Conservation (phyloP, 2,113 vertebrate genomes). For the Neopipo cinnamomea region DNA sequence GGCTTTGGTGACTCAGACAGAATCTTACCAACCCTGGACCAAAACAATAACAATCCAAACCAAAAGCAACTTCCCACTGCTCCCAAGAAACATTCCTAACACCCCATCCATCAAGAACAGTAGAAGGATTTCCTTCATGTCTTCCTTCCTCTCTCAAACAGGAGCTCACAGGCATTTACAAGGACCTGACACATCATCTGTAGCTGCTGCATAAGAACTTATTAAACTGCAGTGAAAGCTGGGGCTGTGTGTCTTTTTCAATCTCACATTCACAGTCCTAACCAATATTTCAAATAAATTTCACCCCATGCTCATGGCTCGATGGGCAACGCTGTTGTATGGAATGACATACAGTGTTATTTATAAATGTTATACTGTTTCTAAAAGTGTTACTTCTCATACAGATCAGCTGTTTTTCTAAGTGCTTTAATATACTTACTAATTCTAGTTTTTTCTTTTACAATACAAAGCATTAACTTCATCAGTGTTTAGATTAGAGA, state of each 20-base stretch:
- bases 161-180: neutral
- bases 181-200: neutral
- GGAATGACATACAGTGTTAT: neutral
- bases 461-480: neutral
- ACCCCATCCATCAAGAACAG: neutral
- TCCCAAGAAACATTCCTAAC: neutral
- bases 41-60: neutral
- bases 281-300: neutral
- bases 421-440: neutral
- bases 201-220: neutral
- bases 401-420: neutral
- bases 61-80: neutral
- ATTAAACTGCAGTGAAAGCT: neutral
- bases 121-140: neutral
- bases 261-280: neutral
- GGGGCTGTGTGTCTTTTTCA: neutral
- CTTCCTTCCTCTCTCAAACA: neutral
- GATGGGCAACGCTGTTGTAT: neutral
- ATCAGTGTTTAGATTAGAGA: neutral
- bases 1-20: neutral
- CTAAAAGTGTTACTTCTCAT: neutral
- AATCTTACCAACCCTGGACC: neutral
- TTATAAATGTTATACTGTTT: neutral
- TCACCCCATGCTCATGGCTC: rapidly evolving
- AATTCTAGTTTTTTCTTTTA: neutral